These are phyloP conservation scores for Anthopleura sola DNA, from an alignment of 64 coral and sea anemone genomes.

Conservation along the genomic window DNA sequence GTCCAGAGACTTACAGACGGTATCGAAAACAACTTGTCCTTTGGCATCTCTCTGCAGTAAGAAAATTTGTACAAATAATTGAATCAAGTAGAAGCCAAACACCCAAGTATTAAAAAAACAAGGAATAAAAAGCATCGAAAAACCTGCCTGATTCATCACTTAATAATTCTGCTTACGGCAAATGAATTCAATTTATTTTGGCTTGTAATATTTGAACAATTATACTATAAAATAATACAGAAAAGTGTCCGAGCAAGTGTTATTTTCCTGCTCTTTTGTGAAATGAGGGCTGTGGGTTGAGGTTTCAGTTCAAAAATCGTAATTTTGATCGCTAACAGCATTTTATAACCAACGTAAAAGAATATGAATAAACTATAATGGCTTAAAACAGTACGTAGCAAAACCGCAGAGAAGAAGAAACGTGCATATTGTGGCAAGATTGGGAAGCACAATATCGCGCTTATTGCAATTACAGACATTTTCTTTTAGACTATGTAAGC, in stretches of 20 bases:
- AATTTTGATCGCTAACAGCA: background rate
- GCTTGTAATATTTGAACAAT: background rate
- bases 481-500: background rate
- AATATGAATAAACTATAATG: background rate
- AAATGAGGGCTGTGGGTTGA: background rate
- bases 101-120: background rate
- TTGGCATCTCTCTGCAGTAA: conserved; percentile 52
- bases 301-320: background rate
- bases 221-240: background rate
- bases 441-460: background rate
- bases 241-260: background rate
- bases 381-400: background rate
- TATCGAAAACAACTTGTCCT: conserved; percentile 53
- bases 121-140: background rate
- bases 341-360: background rate
- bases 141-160: background rate
- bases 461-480: background rate
- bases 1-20: conserved; percentile 44
- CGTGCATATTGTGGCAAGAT: background rate
- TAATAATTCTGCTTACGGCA: background rate
- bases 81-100: background rate
- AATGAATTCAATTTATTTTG: background rate
- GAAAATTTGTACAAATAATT: background rate
- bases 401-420: background rate
- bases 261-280: background rate